These are phyloP conservation scores for Papilio protenor DNA, from an alignment of 2,888 invertebrate genomes.

Conservation along the genomic window DNA sequence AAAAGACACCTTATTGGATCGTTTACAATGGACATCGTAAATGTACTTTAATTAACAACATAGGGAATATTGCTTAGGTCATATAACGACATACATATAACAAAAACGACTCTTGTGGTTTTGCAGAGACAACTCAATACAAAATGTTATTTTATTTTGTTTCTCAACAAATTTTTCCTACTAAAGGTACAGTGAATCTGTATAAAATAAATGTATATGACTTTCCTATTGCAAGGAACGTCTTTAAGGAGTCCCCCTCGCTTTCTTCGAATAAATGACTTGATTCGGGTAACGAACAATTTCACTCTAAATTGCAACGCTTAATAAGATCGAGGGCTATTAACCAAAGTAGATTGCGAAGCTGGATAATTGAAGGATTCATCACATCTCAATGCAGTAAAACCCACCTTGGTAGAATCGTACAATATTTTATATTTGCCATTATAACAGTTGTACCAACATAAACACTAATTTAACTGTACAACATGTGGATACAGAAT, in stretches of 20 bases:
- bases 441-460: neutral
- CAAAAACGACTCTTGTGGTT: neutral
- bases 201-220: neutral
- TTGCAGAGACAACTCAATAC: neutral
- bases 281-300: neutral
- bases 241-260: neutral
- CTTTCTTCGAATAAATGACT: neutral
- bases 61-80: neutral
- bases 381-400: neutral
- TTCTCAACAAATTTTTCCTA: neutral
- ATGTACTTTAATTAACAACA: neutral
- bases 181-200: neutral
- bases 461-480: slow-evolving; percentile 28
- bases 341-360: neutral
- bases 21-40: neutral
- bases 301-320: slow-evolving; percentile 1
- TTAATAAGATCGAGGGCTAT: neutral
- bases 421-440: neutral
- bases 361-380: neutral
- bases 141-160: neutral
- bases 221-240: neutral
- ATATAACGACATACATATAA: neutral
- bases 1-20: neutral
- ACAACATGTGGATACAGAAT: slow-evolving; percentile 8
- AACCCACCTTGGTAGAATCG: neutral